A percentile compares a stretch with the other conserved stretches of the same genome.
Evolutionary conservation across 2,113 vertebrate genomes (phyloP).

Genomic region (Hiodon alosoides): DNA sequence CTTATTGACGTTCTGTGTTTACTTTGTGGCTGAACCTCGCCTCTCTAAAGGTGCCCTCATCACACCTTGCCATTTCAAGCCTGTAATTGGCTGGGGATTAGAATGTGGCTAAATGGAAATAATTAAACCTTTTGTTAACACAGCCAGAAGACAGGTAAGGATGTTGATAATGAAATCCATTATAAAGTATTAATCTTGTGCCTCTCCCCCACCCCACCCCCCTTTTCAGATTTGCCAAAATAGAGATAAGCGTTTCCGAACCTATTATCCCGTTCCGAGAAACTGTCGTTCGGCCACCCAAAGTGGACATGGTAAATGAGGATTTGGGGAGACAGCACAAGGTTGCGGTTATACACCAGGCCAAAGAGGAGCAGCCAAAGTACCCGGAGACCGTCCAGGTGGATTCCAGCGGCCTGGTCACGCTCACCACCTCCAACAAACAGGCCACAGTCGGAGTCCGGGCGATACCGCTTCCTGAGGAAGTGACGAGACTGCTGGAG

Average conservation of each 20-base stretch:
- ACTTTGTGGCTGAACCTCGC: too few relatives aligned
- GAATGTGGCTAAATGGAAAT: too few relatives aligned
- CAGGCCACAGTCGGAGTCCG: conserved; percentile 74
- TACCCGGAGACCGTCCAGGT: conserved; percentile 75
- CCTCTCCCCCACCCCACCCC: too few relatives aligned
- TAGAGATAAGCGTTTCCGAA: conserved; percentile 81
- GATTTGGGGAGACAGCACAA: conserved; percentile 91
- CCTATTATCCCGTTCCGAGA: conserved; percentile 95
- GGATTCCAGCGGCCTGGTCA: conserved; percentile 78
- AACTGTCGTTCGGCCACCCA: conserved; percentile 87
- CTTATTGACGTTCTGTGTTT: too few relatives aligned
- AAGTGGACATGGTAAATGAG: conserved; percentile 98
- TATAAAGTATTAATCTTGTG: too few relatives aligned
- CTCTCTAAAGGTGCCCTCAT: too few relatives aligned
- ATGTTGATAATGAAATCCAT: too few relatives aligned
- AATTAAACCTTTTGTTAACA: too few relatives aligned
- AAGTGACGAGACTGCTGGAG: conserved; percentile 79
- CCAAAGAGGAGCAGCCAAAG: conserved; percentile 77
- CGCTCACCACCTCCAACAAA: conserved; percentile 81
- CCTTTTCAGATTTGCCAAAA: conserved; percentile 83
- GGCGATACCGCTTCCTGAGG: conserved; percentile 79
- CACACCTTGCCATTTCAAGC: too few relatives aligned
- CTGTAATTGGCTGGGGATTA: too few relatives aligned
- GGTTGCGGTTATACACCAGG: conserved; percentile 84
- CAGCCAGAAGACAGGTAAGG: too few relatives aligned